Percentiles rank a stretch among this genome's conserved stretches.
Conservation (phyloP, 1,140 invertebrate species). For the Bombus pyrosoma region DNA sequence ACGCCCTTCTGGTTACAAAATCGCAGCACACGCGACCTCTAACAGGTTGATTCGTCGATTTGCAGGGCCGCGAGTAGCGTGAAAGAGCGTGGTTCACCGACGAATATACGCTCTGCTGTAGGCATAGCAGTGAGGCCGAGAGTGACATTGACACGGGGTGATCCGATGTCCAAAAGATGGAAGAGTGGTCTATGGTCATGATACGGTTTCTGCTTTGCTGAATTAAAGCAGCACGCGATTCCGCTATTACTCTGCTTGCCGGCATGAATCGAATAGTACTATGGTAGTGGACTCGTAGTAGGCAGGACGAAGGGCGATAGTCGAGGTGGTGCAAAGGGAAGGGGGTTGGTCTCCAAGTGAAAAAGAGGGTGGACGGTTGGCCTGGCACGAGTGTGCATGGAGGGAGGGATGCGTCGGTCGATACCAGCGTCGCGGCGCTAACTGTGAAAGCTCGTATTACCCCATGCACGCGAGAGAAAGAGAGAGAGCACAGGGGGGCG, state of each 20-base stretch:
- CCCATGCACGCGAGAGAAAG: slow-evolving; percentile 42
- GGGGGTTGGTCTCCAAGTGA: slow-evolving; percentile 32
- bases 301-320: not conserved
- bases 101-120: too few species aligned
- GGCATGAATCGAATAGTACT: slow-evolving; percentile 67
- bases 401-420: slow-evolving; percentile 66
- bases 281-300: slow-evolving; percentile 62
- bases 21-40: not conserved
- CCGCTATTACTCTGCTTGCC: slow-evolving; percentile 57
- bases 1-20: not conserved
- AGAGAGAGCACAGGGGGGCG: slow-evolving; percentile 15
- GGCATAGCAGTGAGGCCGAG: not conserved
- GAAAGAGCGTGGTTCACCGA: too few species aligned
- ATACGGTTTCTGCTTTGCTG: slow-evolving; percentile 28
- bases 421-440: slow-evolving; percentile 72
- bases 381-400: slow-evolving; percentile 8
- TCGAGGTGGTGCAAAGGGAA: not conserved
- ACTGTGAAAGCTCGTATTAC: slow-evolving; percentile 69
- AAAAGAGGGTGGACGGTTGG: slow-evolving; percentile 31
- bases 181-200: not conserved
- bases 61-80: too few species aligned
- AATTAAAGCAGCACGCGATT: slow-evolving; percentile 67
- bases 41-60: not conserved
- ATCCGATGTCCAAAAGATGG: not conserved
- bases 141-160: not conserved